These are phyloP conservation scores for Scarus forsteni DNA, from an alignment of 2,797 vertebrate genomes.

Conservation along the genomic window DNA sequence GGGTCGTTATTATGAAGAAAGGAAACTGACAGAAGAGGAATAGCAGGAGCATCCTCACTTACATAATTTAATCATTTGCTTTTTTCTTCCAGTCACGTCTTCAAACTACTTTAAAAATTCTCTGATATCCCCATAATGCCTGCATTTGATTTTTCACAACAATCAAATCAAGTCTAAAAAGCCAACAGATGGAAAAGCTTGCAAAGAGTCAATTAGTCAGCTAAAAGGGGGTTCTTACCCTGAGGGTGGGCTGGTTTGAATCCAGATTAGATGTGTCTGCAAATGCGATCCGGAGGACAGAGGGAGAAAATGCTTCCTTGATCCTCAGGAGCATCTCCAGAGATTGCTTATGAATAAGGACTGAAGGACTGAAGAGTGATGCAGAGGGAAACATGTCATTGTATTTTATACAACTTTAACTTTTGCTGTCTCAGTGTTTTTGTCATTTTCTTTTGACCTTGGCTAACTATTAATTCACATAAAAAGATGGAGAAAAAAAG, in stretches of 20 bases:
- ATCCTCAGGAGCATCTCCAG: neutral
- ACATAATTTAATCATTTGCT: slow-evolving; percentile 19
- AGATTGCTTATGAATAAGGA: neutral
- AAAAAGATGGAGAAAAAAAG: too few species aligned
- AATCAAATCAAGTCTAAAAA: slow-evolving; percentile 9
- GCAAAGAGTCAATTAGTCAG: slow-evolving; percentile 24
- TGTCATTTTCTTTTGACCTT: too few species aligned
- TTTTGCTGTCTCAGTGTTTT: neutral
- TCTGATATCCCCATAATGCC: slow-evolving; percentile 3
- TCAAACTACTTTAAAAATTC: slow-evolving; percentile 28
- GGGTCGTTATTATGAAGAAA: neutral
- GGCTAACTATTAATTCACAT: too few species aligned
- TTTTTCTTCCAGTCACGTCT: slow-evolving; percentile 12
- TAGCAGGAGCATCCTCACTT: neutral
- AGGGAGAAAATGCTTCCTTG: neutral
- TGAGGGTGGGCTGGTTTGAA: slow-evolving; percentile 12
- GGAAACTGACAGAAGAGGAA: neutral
- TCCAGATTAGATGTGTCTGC: slow-evolving; percentile 19
- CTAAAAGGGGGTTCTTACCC: slow-evolving; percentile 12
- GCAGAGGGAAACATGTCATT: neutral
- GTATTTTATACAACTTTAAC: neutral
- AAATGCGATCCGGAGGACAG: neutral
- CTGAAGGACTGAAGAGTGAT: neutral
- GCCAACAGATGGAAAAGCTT: slow-evolving; percentile 25
- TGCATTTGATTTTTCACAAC: slow-evolving; percentile 19